phyloP scores from a whole-genome alignment of 2,113 vertebrate species.

The Sigmodon hispidus region DNA sequence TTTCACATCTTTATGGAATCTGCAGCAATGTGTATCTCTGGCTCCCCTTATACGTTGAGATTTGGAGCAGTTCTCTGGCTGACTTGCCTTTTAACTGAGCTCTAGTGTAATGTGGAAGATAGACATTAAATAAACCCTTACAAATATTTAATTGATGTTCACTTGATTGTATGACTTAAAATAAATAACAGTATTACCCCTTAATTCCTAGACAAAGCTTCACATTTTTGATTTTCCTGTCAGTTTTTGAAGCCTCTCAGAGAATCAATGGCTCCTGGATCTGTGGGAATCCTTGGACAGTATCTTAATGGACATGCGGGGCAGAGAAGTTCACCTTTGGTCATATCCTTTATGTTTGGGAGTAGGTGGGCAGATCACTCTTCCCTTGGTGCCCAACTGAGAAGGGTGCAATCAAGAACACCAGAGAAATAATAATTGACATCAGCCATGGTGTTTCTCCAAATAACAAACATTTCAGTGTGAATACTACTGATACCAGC shows the following conservation, averaged over 20 bases:
- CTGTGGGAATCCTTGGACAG: neutral
- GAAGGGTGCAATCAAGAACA: neutral
- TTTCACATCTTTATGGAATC: neutral
- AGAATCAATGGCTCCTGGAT: neutral
- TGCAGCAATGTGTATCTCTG: neutral
- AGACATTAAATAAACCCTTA: neutral
- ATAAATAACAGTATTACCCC: neutral
- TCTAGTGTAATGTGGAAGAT: neutral
- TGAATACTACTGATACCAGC: neutral
- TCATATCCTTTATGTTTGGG: neutral
- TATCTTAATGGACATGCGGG: neutral
- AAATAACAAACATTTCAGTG: neutral
- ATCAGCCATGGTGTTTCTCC: neutral
- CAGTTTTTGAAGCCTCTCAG: neutral
- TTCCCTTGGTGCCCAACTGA: neutral
- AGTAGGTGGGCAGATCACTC: neutral
- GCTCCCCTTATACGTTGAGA: neutral
- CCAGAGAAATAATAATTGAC: neutral
- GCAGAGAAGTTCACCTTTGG: neutral
- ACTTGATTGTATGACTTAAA: slow-evolving; percentile 7
- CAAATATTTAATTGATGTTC: neutral
- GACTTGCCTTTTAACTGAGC: neutral
- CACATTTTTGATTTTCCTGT: neutral
- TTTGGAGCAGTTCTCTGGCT: neutral
- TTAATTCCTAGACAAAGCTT: neutral